These are phyloP conservation scores for Drosophila engyochracea DNA, from an alignment of 2,888 invertebrate species.

Conservation along the genomic window DNA sequence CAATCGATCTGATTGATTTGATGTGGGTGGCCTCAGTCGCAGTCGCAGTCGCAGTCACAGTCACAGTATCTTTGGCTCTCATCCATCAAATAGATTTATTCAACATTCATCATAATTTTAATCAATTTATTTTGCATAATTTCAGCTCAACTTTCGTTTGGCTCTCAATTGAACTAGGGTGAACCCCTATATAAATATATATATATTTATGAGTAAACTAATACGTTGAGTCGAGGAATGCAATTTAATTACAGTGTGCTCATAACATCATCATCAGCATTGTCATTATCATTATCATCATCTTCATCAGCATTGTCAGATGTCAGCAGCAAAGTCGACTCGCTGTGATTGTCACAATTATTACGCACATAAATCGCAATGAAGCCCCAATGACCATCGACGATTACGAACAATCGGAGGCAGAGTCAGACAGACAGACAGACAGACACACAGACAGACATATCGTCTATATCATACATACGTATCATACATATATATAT, in stretches of 20 bases:
- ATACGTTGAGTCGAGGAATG: constrained; percentile 29
- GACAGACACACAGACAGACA: background rate
- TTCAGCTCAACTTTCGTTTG: constrained; percentile 17
- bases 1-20: constrained; percentile 4
- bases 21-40: constrained; percentile 42
- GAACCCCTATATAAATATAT: background rate
- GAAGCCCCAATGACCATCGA: constrained; percentile 52
- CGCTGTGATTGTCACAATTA: constrained; percentile 78
- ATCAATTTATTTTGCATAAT: constrained; percentile 54
- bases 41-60: background rate
- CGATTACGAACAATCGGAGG: constrained; percentile 30
- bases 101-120: constrained; percentile 52
- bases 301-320: constrained; percentile 31
- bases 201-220: background rate
- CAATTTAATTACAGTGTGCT: constrained; percentile 63
- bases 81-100: constrained; percentile 29
- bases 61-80: background rate
- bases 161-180: constrained; percentile 22
- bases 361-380: constrained; percentile 82
- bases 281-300: background rate
- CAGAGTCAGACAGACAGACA: background rate
- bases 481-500: background rate
- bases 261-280: constrained; percentile 38
- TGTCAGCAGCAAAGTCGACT: constrained; percentile 26
- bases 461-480: constrained; percentile 6